Evolutionary conservation across 2,888 invertebrate genomes (phyloP), one percentile per base, ranked within the genome.

Genomic region (Noctua janthe): DNA sequence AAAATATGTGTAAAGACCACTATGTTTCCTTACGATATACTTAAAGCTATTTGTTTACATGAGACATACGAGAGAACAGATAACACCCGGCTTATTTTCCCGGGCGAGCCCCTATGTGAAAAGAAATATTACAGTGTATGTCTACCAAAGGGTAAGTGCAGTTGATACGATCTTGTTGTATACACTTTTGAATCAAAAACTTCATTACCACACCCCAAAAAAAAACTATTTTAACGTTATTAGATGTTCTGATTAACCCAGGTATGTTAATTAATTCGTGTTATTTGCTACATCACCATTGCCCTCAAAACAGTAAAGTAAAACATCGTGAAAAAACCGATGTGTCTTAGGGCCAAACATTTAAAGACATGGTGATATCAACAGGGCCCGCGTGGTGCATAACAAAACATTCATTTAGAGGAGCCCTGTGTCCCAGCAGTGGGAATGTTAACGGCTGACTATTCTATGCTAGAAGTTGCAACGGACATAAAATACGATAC

Each of bases 21-120:
- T n/a, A n/a, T 47, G 67, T 69, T 47, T 69, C 59, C 17, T 49
- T 47, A 17, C 64, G 15, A 39, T 39, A 29, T 73, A 70, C 64
- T 66, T 59, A 5, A 43, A 73, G 56, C 43, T 64, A 77, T 86
- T 74, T 87, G 84, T 87, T 87, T 72, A 72, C 51, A 77, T 69
- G 66, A 54, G 54, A 54, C 20, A 59, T 74, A 56, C 59, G 51
- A 49, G 74, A 59, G 43, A 73, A 64, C 49, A 66, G 78, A 83
- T 83, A 78, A 75, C 54, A 54, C 59, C 71, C 64, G 13, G 72
- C n/a, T 70, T 66, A 83, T 87, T 56, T 73, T 75, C 84, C 74
- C 39, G 39, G 64, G 66, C 66, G 59, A 72, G 51, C 1, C 62
- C 54, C 35, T 62, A 62, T 29, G 39, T 43, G n/a, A 51, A 71